Base-by-base conservation (phyloP, 2,797 vertebrate genomes). In the Chanos chanos region DNA sequence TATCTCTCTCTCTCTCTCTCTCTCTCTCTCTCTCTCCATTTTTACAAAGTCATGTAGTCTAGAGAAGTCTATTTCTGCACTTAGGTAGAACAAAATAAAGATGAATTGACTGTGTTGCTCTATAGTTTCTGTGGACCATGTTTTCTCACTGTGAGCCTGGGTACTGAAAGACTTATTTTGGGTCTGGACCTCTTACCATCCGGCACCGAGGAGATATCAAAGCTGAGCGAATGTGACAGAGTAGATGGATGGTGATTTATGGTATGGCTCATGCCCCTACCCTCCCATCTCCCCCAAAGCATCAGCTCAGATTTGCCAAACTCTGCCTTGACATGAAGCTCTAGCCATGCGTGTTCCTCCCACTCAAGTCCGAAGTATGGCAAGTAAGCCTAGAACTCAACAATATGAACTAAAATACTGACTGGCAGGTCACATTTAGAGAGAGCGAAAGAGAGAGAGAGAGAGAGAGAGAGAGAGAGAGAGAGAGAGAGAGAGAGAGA, bases 241-340 rank as follows among this genome's bases (percentile, higher is more conserved):
- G 78, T 59, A 72, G 78, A 86, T 48, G 76, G 80, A 84, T 82
- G 80, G 79, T 85, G 84, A 85, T 87, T 86, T 85, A 82, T 85
- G 73, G 69, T 72, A 61, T 70, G 78, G 76, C 73, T 75, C 56
- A 76, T 77, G 68, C 77, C 79, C 79, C 75, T 72, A 75, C 61
- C 64, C 76, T 76, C 71, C 68, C 72, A 81, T 71, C 74, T 71
- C 75, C 73, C 78, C 75, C 80, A 74, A 62, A 55, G 66, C 75
- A 77, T 83, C 77, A 79, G 58, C 68, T 65, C 69, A 53, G 72
- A 77, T 83, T 81, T 84, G 74, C 69, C 78, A 80, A 75, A 73
- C 79, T 76, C 74, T 64, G 53, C 39, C 70, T 74, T 30, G 63
- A 59, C 66, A 72, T 77, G 49, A 71, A 65, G 28, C 68, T 60